phyloP scores from a whole-genome alignment of 2,797 vertebrate species.

The Zonotrichia albicollis region DNA sequence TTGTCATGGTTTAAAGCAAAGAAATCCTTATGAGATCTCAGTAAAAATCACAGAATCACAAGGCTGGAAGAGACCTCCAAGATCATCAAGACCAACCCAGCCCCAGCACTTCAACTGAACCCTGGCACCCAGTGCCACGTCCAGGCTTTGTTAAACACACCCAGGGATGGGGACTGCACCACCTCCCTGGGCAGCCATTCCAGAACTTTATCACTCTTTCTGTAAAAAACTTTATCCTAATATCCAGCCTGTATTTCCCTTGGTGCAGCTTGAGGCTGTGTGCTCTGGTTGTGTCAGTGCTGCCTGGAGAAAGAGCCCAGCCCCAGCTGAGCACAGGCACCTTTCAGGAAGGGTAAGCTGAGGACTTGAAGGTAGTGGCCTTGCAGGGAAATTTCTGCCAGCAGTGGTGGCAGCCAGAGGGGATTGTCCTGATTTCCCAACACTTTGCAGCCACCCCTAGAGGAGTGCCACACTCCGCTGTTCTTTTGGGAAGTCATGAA shows the following conservation, averaged over 20 bases:
- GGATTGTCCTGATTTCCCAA: not conserved
- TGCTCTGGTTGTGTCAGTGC: not conserved
- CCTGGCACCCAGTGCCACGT: not conserved
- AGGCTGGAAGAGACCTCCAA: not conserved
- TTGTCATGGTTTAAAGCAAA: not conserved
- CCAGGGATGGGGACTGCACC: too few species aligned
- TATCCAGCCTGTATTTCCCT: not conserved
- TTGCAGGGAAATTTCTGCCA: not conserved
- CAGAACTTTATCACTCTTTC: not conserved
- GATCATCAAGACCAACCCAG: not conserved
- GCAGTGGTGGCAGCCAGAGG: not conserved
- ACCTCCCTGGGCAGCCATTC: not conserved
- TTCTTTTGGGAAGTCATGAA: fast-evolving
- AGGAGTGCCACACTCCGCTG: not conserved
- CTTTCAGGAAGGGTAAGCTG: not conserved
- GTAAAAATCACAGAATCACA: not conserved
- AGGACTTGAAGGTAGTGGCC: not conserved
- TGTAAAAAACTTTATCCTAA: fast-evolving
- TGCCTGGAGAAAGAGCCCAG: not conserved
- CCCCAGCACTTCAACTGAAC: fast-evolving
- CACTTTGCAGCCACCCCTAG: not conserved
- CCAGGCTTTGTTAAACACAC: too few species aligned
- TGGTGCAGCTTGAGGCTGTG: not conserved
- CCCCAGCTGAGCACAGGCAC: not conserved
- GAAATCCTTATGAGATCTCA: not conserved